Evolutionary conservation across 2,888 invertebrate genomes (phyloP).

Genomic region (Epinotia ramella): DNA sequence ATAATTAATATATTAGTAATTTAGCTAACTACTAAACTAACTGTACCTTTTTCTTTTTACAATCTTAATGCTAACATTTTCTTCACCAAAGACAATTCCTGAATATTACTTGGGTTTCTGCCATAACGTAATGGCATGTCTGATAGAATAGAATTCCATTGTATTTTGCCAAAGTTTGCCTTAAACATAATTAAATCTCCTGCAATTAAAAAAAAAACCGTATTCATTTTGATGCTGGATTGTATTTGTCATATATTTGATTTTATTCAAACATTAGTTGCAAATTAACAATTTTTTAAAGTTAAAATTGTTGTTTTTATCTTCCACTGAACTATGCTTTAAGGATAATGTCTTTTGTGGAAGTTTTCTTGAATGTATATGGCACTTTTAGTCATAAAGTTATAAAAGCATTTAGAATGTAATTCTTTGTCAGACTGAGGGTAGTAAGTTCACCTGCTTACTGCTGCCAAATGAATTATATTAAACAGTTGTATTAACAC

Average conservation of each 20-base stretch:
- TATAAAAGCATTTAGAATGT: slow-evolving; percentile 34
- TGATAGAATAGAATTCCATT: slow-evolving; percentile 35
- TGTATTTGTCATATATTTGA: not conserved
- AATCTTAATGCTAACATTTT: slow-evolving; percentile 52
- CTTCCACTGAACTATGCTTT: slow-evolving; percentile 25
- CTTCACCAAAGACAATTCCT: slow-evolving; percentile 72
- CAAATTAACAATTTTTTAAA: not conserved
- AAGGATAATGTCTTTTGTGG: slow-evolving; percentile 14
- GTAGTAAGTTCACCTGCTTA: slow-evolving; percentile 58
- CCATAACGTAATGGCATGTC: slow-evolving; percentile 44
- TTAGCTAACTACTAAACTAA: slow-evolving; percentile 59
- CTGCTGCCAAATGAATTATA: slow-evolving; percentile 69
- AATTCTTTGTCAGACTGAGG: slow-evolving; percentile 56
- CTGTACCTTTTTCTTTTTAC: slow-evolving; percentile 51
- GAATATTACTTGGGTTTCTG: slow-evolving; percentile 46
- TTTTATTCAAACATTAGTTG: not conserved
- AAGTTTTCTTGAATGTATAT: slow-evolving; percentile 17
- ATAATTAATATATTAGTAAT: slow-evolving; percentile 73
- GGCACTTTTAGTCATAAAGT: slow-evolving; percentile 26
- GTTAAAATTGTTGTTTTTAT: not conserved
- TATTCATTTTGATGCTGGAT: not conserved
- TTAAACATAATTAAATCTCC: not conserved
- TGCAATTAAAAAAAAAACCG: slow-evolving; percentile 2
- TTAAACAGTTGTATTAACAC: slow-evolving; percentile 66
- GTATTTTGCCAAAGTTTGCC: slow-evolving; percentile 32